Base-by-base conservation (phyloP, 2,113 vertebrate genomes). In the Ammodytes marinus region DNA sequence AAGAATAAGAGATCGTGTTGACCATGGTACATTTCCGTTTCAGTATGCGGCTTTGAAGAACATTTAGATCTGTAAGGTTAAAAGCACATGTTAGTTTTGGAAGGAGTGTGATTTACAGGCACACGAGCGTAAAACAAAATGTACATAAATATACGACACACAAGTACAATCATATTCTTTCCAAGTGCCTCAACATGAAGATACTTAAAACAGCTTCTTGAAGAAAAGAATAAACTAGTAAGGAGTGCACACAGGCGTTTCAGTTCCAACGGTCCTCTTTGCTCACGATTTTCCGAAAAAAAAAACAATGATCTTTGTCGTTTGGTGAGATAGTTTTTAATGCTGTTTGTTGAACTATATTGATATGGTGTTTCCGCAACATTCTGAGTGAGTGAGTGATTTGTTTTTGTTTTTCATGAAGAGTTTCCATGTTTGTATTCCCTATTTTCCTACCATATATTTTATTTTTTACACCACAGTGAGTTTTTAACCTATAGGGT, bases 171-270 rank as follows among this genome's bases (percentile, higher is more conserved):
- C 90, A 90, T 84, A 69, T 91, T 92, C 92, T 93, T 93, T 95
- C 92, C 91, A 95, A 95, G 95, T 95, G 95, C 95, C 95, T 94
- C 87, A 88, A 83, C 72, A 67, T 90, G 84, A 82, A 81, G 86
- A 85, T 82, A 65, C 85, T 91, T 88, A 91, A 90, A 86, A 88
- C 27, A 27, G 27, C 27, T 27, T 74, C 79, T 87, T 72, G 58
- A 80, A 72, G 57, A 71, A 42, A 73, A 77, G 74, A 70, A 83
- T 70, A 17, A 68, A 37, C 45, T 49, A 69, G 49, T 52, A 84
- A 47, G 58, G 74, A 63, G 70, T 83, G 67, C 69, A 65, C 78
- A 55, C 52, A 49, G 17, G 77, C 49, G 66, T 87, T 27, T 88
- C 50, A 59, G 43, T 85, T 82, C 49, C 60, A 69, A 47, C 78